Base-by-base conservation (phyloP, 2,888 invertebrate genomes). In the Crepidodera aurea region DNA sequence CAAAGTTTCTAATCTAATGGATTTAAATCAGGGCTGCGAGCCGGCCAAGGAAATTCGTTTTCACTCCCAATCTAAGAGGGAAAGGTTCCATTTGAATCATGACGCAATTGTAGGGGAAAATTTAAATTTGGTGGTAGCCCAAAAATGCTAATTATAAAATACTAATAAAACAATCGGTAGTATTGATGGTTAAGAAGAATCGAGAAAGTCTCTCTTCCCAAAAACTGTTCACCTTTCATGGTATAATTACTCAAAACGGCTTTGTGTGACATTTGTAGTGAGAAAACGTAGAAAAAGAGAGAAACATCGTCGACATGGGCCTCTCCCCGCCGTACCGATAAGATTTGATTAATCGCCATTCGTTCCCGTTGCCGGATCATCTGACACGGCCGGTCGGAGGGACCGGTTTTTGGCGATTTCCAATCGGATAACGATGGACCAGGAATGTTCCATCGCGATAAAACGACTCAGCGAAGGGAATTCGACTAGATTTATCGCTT, bases 271-370 rank as follows among this genome's bases (percentile, higher is more conserved):
- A 48, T 46, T 34, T 22, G 56, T 18, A 56, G 64, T 58, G 60
- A 66, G 66, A 58, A 51, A 40, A 50, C 12, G 34, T 22, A 51
- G 40, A 51, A 51, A 51, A 58, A 58, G 34, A 58, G 18, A 58
- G 51, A 58, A 51, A 27, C 16, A 19, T 18, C 58, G 51, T 58
- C 58, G 51, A 58, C 51, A 58, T 34, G 48, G 54, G 22, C 6
- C 22, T 6, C 22, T 22, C 22, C 19, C 54, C 54, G 37, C 55
- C 62, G 22, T 22, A 22, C 22, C 77, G 79, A 80, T 79, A 79
- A 78, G 75, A 70, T 71, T 77, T 79, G 80, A 80, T 80, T 80
- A 80, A 80, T 80, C 76, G 78, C 75, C 72, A 64, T 37, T 72
- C 73, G 73, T 75, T 74, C 75, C 73, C 73, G 74, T 71, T 69